Conservation (phyloP, 2,113 vertebrate species). For the Pteruthius melanotis region DNA sequence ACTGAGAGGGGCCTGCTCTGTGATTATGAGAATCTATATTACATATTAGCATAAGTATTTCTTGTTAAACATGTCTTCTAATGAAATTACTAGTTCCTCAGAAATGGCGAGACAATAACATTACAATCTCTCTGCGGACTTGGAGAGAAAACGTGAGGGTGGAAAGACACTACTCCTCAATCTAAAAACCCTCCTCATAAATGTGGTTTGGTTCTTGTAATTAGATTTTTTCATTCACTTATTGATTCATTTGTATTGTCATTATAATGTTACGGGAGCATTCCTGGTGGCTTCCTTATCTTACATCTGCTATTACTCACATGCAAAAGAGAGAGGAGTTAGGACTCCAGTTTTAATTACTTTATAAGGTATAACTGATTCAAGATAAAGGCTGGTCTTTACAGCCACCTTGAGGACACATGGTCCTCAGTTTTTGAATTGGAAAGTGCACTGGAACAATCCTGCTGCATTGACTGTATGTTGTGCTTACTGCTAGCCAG, state of each 20-base stretch:
- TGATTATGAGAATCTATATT: not conserved
- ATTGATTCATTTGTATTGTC: not conserved
- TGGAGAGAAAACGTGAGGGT: not conserved
- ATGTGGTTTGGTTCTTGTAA: not conserved
- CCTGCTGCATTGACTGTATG: not conserved
- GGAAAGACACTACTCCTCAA: not conserved
- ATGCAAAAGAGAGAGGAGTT: not conserved
- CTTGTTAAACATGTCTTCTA: not conserved
- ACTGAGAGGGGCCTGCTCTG: not conserved
- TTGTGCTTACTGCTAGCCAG: rapidly evolving
- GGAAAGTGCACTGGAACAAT: not conserved
- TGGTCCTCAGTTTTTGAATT: not conserved
- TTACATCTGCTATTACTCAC: not conserved
- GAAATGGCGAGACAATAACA: rapidly evolving
- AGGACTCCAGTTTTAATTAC: not conserved
- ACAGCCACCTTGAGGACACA: not conserved
- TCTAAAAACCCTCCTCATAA: not conserved
- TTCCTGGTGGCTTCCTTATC: not conserved
- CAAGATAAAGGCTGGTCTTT: not conserved
- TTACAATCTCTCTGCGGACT: not conserved
- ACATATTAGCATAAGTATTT: not conserved
- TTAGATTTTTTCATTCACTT: not conserved
- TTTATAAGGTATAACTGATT: not conserved
- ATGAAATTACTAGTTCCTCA: not conserved
- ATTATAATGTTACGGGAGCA: not conserved